phyloP scores from a whole-genome alignment of 2,888 invertebrate species.

The Adela reaumurella region DNA sequence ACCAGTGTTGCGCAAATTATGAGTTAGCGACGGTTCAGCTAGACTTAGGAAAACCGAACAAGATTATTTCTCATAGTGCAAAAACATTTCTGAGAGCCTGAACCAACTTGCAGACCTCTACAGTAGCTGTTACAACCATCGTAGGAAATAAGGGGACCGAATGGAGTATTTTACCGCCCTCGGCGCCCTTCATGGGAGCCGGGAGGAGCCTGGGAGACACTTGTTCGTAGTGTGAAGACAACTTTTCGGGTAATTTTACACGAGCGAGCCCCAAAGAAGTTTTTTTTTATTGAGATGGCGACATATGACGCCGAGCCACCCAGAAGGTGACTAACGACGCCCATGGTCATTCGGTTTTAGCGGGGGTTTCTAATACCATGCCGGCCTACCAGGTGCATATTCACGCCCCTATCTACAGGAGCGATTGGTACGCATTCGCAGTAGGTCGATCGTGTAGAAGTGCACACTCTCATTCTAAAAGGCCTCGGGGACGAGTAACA shows the following conservation, averaged over 20 bases:
- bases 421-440: too few relatives aligned
- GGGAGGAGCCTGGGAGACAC: constrained; percentile 3
- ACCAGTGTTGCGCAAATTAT: not conserved
- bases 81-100: constrained; percentile 7
- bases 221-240: constrained; percentile 1
- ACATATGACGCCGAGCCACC: too few relatives aligned
- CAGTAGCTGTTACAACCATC: not conserved
- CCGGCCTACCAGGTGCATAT: too few relatives aligned
- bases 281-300: too few relatives aligned
- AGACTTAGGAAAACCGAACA: constrained; percentile 6
- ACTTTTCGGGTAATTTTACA: not conserved
- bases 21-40: constrained; percentile 5
- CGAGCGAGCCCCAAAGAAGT: not conserved
- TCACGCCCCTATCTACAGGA: too few relatives aligned
- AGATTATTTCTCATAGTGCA: constrained; percentile 8
- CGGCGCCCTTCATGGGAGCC: constrained; percentile 4
- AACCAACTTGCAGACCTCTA: not conserved
- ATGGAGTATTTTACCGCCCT: constrained; percentile 3
- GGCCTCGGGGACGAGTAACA: not conserved
- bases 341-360: too few relatives aligned
- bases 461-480: not conserved
- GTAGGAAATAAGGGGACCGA: not conserved
- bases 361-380: too few relatives aligned
- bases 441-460: too few relatives aligned
- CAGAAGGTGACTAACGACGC: too few relatives aligned